Base-by-base conservation (phyloP, 1,140 invertebrate species). In the Vanessa atalanta region DNA sequence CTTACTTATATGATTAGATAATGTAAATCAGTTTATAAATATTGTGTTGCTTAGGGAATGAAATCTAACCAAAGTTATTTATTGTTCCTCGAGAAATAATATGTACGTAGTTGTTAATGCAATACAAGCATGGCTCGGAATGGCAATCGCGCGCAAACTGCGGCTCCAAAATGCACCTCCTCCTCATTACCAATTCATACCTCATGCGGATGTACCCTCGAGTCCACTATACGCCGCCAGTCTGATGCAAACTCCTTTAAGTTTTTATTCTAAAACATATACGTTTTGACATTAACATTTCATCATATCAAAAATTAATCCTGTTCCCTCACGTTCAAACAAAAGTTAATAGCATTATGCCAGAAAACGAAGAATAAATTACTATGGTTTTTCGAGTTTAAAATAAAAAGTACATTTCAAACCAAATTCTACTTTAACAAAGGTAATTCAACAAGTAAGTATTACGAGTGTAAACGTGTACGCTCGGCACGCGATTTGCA, bases 391-490 rank as follows among this genome's bases (percentile, higher is more conserved):
- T 16, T 47, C 23, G 60, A 63, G 12, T 64, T 47, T 47, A 61
- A 74, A 75, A 50, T 47, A 50, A 64, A 65, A 65, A 15, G 26
- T 57, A 68, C 57, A 55, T 53, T 76, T 76, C 65, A 88, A 84
- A 83, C 73, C 76, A 83, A 88, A 84, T 84, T 84, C 66, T 75
- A 82, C 68, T 83, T 80, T 66, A 82, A 83, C 76, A 81, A 88
- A 77, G 76, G 83, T 90, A 90, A 88, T 90, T 90, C 90, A 92
- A 92, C 88, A 90, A 90, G 88, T 91, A 87, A 77, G 83, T 88
- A 84, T 84, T 87, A 83, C 84, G 74, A 84, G 80, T 87, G 79
- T 84, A 87, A 87, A 84, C 81, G 78, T 86, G 82, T 83, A 86
- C 77, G 50, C 51, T 72, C 65, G 63, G 81, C 90, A 91, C 90